Evolutionary conservation across 2,888 invertebrate species (phyloP), one percentile per base, ranked within the genome.

Genomic region (Apodemia hepburni): DNA sequence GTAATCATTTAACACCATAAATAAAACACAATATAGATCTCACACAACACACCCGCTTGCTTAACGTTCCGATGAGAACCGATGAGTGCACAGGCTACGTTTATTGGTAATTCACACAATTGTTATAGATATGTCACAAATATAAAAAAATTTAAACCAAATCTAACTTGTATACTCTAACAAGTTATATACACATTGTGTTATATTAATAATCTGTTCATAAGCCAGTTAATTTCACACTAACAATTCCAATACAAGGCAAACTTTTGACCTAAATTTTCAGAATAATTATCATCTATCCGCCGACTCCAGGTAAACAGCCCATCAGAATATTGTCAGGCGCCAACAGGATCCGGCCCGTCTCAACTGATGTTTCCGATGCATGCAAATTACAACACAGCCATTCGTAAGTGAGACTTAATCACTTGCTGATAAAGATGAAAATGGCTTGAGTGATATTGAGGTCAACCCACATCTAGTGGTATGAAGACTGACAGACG

Each of bases 381-480:
- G 71, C 72, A 76, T 76, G 72, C 71, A 76, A 76, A 77, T 76
- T 75, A 74, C 73, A 70, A 69, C 65, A 65, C 66, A 60, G 45
- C 61, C 67, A 65, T 65, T 60, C 59, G 42, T 68, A 63, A 67
- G 60, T 66, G 64, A 68, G 64, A 68, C 65, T 63, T 73, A 66
- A n/a, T 15, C 11, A 15, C 57, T 60, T 61, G 33, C 61, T 62
- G 61, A 69, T 73, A 74, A 64, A 64, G 69, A 27, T 65, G 66
- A 66, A 38, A 68, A 70, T 72, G 49, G 66, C 35, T 18, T 58
- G 66, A 60, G 54, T n/a, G 0, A 51, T 22, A 57, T 64, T 54
- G 42, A 42, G 60, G 62, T 62, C 65, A 66, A 72, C 71, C 72
- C 70, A 64, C 66, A 71, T 73, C 71, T 70, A 71, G 72, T 73